Conservation (phyloP, 2,113 vertebrate species). For the Peromyscus maniculatus region DNA sequence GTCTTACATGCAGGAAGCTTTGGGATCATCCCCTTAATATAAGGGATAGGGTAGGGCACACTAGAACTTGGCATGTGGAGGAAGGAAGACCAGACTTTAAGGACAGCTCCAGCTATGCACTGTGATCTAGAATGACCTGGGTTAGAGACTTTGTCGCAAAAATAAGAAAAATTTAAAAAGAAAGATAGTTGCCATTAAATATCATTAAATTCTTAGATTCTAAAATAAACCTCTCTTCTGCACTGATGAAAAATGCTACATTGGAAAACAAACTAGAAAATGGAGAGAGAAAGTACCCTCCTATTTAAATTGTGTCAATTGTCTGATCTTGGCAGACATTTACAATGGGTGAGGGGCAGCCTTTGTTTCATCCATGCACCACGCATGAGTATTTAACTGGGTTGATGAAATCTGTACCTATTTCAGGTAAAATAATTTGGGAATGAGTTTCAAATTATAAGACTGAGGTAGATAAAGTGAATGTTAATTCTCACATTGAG, state of each 20-base stretch:
- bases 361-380: neutral
- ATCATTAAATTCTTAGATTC: neutral
- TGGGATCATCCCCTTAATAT: neutral
- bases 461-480: slow-evolving; percentile 43
- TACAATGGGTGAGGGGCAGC: neutral
- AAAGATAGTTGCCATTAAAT: neutral
- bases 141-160: neutral
- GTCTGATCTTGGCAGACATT: neutral
- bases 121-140: no score
- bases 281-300: neutral
- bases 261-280: neutral
- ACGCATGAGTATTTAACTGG: neutral
- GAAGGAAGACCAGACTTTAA: no score
- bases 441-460: slow-evolving; percentile 50
- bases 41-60: neutral
- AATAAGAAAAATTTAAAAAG: neutral
- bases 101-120: neutral
- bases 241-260: neutral
- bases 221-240: neutral
- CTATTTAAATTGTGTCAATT: slow-evolving; percentile 1
- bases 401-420: neutral
- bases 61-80: neutral
- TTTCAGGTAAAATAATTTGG: slow-evolving; percentile 3
- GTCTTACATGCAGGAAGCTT: neutral
- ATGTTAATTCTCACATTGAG: slow-evolving; percentile 19